Base-by-base conservation (phyloP, 2,888 invertebrate species). In the Cistogaster globosa region DNA sequence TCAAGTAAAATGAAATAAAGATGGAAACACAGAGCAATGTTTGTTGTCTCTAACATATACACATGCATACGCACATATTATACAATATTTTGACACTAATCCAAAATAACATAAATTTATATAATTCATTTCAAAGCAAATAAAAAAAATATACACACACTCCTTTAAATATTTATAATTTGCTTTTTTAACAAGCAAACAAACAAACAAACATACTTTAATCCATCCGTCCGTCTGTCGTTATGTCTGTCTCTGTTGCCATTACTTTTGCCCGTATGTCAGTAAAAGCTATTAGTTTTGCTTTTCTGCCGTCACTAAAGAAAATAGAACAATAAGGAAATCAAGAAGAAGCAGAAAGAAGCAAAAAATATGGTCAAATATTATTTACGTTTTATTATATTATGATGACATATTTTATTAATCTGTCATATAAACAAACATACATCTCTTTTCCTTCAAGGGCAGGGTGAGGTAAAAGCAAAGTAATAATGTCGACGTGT, bases 1-100 rank as follows among this genome's bases (percentile, higher is more conserved):
- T 16, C 14, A 26, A 14, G n/a, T 38, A 22, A 42, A 45, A n/a
- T 42, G 57, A 57, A 36, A 11, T 38, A 38, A 45, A n/a, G 26
- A 9, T 11, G 4, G 51, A 51, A 62, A 42, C 18, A 63, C 63
- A 38, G 12, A 51, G 55, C 12, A 75, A 57, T 42, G 65, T 71
- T 76, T 69, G 58, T 42, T 82, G 67, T 77, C 68, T 74, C 42
- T 53, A 80, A 12, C 51, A 77, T 20, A n/a, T n/a, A n/a, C 16
- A 51, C 7, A 8, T n/a, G 1, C 16, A 16, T 51, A 51, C 51
- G 5, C 58, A 78, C 20, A 71, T 82, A 69, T 82, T 85, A 68
- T 82, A 82, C 51, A 85, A 85, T 85, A 75, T 85, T 85, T 82
- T 85, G 85, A 85, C 85, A 85, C 60, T 85, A 82, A 82, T 82